Percentiles rank a stretch among this genome's conserved stretches.
These are phyloP conservation scores for Pongo abelii DNA, from an alignment of 2,113 vertebrate species.

Conservation along the genomic window DNA sequence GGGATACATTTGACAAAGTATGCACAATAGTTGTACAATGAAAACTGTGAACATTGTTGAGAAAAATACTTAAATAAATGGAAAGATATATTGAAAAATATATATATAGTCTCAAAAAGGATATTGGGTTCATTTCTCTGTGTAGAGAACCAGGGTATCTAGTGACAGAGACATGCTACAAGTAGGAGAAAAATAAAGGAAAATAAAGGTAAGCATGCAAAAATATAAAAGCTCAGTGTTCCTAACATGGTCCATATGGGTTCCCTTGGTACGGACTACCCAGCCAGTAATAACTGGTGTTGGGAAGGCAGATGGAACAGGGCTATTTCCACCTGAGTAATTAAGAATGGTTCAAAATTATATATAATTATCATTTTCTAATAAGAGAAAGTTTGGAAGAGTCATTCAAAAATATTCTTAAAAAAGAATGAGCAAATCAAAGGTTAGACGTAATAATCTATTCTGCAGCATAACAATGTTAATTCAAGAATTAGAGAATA, in stretches of 20 bases:
- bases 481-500: neutral
- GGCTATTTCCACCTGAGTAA: neutral
- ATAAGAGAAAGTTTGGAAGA: neutral
- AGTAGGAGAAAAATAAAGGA: neutral
- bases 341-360: neutral
- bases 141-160: neutral
- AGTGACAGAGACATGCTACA: neutral
- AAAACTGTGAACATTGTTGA: too few relatives aligned
- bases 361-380: neutral
- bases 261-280: neutral
- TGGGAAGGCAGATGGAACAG: neutral
- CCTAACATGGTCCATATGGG: accelerated
- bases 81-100: too few relatives aligned
- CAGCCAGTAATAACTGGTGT: neutral
- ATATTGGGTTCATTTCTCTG: neutral
- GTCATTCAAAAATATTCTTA: neutral
- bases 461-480: neutral
- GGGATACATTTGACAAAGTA: too few relatives aligned
- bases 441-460: neutral
- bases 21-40: too few relatives aligned
- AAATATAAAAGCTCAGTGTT: neutral
- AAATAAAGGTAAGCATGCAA: neutral
- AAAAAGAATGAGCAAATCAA: neutral
- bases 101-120: neutral
- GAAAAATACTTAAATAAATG: too few relatives aligned